These are phyloP conservation scores for Periophthalmus modestus DNA, from an alignment of 2,113 vertebrate genomes.

Conservation along the genomic window DNA sequence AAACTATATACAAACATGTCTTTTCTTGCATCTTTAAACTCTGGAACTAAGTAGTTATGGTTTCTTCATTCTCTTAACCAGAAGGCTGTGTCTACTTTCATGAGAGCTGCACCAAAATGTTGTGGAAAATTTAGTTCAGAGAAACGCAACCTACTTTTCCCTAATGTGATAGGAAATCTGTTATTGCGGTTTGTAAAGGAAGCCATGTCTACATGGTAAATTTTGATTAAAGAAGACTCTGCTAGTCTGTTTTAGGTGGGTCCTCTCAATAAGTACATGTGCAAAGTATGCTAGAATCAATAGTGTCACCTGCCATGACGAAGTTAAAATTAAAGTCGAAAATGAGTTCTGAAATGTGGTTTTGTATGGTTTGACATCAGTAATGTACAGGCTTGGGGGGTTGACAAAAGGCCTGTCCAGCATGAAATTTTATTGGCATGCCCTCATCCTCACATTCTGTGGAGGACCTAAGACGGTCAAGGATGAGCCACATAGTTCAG, in stretches of 20 bases:
- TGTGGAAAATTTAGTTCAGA: slow-evolving; percentile 55
- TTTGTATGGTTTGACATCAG: slow-evolving; percentile 37
- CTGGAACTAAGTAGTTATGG: slow-evolving; percentile 11
- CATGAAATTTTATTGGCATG: slow-evolving; percentile 46
- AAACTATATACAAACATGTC: neutral
- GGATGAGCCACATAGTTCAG: slow-evolving; percentile 8
- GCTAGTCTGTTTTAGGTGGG: slow-evolving; percentile 13
- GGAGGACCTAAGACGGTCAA: slow-evolving; percentile 17
- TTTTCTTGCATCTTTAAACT: neutral
- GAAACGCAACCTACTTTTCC: slow-evolving; percentile 38
- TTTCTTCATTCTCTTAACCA: slow-evolving; percentile 16
- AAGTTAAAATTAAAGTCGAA: slow-evolving; percentile 13
- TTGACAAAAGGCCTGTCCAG: slow-evolving; percentile 30
- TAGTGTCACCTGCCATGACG: neutral
- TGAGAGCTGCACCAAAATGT: slow-evolving; percentile 34
- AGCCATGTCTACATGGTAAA: slow-evolving; percentile 29
- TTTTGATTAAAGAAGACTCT: slow-evolving; percentile 33
- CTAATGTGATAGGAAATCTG: slow-evolving; percentile 42
- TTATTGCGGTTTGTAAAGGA: slow-evolving; percentile 54
- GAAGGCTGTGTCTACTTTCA: slow-evolving; percentile 28
- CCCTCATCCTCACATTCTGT: slow-evolving; percentile 8
- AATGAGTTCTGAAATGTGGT: slow-evolving; percentile 5
- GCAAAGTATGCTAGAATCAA: neutral
- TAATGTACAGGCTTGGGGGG: slow-evolving; percentile 34
- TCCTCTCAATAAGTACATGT: neutral